Conservation (phyloP, 1,140 invertebrate genomes). For the Drosophila nikananu region DNA sequence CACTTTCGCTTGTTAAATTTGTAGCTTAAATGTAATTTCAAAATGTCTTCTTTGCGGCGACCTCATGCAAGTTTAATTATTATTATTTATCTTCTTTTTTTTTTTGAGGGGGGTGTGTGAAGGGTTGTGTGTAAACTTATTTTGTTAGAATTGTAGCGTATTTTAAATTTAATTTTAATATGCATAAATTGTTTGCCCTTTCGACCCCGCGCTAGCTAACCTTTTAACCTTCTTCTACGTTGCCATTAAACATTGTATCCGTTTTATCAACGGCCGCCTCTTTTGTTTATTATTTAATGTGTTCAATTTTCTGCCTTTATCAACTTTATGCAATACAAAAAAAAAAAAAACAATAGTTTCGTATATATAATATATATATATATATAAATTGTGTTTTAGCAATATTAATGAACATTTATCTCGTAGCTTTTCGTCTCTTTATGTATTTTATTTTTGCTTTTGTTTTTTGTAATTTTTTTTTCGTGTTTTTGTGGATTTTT, state of each 20-base stretch:
- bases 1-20: constrained; percentile 71
- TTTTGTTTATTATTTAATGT: constrained; percentile 43
- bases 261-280: not conserved
- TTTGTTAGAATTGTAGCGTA: constrained; percentile 72
- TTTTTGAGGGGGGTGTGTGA: constrained; percentile 4
- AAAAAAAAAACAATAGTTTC: constrained; percentile 41
- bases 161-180: constrained; percentile 68
- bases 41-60: constrained; percentile 55
- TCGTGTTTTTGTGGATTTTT: constrained; percentile 7
- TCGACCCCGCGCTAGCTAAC: constrained; percentile 25
- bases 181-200: constrained; percentile 66
- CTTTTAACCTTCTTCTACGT: not conserved
- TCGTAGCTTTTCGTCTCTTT: constrained; percentile 32
- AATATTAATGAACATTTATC: constrained; percentile 54
- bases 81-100: not conserved
- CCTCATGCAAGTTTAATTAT: constrained; percentile 43
- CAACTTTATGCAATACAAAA: constrained; percentile 22
- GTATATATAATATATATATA: constrained; percentile 21
- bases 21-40: constrained; percentile 73
- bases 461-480: constrained; percentile 6
- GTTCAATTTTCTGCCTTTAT: constrained; percentile 34
- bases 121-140: constrained; percentile 49
- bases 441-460: constrained; percentile 23
- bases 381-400: constrained; percentile 37
- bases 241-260: not conserved